Base-by-base conservation (phyloP, 2,797 vertebrate genomes). In the Hylomyscus alleni region DNA sequence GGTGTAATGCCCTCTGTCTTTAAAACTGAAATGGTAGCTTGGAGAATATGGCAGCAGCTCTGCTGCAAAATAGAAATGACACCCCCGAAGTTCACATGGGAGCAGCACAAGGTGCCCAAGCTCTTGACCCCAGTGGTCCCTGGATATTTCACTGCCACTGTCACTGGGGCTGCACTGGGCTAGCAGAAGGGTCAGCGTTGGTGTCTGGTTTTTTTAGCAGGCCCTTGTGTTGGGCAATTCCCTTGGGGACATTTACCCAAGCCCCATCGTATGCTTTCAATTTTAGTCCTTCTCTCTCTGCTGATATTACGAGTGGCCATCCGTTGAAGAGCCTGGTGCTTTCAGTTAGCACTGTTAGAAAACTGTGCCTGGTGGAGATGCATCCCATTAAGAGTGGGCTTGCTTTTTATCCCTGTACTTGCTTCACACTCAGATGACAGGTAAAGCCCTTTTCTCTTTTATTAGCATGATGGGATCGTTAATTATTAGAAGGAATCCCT, bases 91-190 rank as follows among this genome's bases (percentile, higher is more conserved):
- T 54, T 37, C 73, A n/a, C 11, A 40, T 12, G 9, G 19, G n/a
- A 83, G 40, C 44, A 50, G 29, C 56, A 56, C 26, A 44, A 37
- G 7, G 81, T 4, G 8, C 19, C 52, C 17, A 44, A 56, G 20
- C 7, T 1, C 12, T 24, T 1, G 19, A 40, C 15, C 58, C 1
- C n/a, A 10, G 50, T 5, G 22, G 5, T 47, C 4, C 2, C 50
- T 34, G 83, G 34, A 15, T 44, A 13, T 84, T 54, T 40, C 26
- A n/a, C 12, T 34, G 44, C 44, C 26, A 8, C 14, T 13, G 4
- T 67, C 19, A 8, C n/a, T 26, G 69, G 40, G 15, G 47, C 9
- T 50, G 10, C 3, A 0, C 9, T 9, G 13, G 11, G 31, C 3
- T 10, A 54, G 15, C 50, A 12, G 1, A 14, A 72, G 62, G 52